These are phyloP conservation scores for Mesembrinibis cayennensis DNA, from an alignment of 2,113 vertebrate species.

Conservation along the genomic window DNA sequence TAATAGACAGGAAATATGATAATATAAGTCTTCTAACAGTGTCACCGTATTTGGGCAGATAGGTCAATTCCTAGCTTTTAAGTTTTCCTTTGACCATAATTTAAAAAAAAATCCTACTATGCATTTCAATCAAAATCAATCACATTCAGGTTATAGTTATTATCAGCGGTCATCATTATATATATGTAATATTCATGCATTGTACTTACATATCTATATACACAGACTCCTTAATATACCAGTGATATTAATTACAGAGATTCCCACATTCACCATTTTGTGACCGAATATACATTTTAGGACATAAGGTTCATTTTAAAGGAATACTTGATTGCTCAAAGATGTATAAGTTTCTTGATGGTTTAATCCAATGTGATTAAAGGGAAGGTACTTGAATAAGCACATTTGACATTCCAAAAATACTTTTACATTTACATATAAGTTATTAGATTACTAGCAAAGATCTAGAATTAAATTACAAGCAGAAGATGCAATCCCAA, in stretches of 20 bases:
- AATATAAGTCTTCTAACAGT: background rate
- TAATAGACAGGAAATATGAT: background rate
- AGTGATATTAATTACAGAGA: background rate
- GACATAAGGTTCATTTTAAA: background rate
- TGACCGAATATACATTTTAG: background rate
- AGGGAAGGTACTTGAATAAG: background rate
- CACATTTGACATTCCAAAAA: background rate
- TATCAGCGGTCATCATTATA: background rate
- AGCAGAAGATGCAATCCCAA: background rate
- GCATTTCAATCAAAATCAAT: background rate
- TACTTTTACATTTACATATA: background rate
- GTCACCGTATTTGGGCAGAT: background rate
- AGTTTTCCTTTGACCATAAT: background rate
- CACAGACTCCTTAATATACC: background rate
- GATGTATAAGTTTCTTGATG: background rate
- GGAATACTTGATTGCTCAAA: background rate
- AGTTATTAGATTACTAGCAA: background rate
- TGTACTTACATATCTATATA: background rate
- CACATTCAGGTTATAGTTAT: background rate
- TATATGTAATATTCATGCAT: background rate
- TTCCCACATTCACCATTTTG: background rate
- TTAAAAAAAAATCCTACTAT: background rate
- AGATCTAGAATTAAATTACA: background rate
- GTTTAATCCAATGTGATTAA: background rate
- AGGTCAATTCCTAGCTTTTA: background rate